Conservation (phyloP, 2,888 invertebrate genomes). For the Tipula confusa region DNA sequence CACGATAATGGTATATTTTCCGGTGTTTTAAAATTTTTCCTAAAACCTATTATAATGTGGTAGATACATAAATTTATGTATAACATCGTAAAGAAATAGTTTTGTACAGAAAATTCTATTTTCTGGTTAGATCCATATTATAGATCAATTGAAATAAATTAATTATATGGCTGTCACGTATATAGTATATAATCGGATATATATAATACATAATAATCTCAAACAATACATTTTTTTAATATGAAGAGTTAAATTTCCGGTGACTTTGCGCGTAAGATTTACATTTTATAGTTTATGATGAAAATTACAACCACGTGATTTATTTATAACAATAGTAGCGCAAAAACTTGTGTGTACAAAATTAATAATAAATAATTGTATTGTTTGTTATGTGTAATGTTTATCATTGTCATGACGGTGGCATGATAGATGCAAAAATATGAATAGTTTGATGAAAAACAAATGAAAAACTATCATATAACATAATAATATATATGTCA, state of each 20-base stretch:
- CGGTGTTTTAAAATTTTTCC: no score
- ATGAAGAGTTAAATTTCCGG: neutral
- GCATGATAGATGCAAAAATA: neutral
- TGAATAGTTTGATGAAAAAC: neutral
- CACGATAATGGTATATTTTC: no score
- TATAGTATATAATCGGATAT: no score
- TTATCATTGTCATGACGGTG: constrained; percentile 25
- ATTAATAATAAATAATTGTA: neutral
- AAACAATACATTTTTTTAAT: neutral
- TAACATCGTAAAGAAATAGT: no score
- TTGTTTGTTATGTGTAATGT: neutral
- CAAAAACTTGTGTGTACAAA: neutral
- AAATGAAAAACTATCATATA: neutral
- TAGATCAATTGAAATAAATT: neutral
- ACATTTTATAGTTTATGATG: neutral
- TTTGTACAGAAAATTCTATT: no score
- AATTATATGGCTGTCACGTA: no score
- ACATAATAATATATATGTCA: neutral
- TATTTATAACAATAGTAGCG: constrained; percentile 12
- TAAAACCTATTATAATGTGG: no score
- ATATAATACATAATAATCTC: neutral
- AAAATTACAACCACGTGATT: neutral
- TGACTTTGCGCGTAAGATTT: neutral
- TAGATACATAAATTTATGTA: no score
- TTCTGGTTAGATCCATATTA: no score